phyloP scores from a whole-genome alignment of 1,140 invertebrate species.

The Drosophila simulans region DNA sequence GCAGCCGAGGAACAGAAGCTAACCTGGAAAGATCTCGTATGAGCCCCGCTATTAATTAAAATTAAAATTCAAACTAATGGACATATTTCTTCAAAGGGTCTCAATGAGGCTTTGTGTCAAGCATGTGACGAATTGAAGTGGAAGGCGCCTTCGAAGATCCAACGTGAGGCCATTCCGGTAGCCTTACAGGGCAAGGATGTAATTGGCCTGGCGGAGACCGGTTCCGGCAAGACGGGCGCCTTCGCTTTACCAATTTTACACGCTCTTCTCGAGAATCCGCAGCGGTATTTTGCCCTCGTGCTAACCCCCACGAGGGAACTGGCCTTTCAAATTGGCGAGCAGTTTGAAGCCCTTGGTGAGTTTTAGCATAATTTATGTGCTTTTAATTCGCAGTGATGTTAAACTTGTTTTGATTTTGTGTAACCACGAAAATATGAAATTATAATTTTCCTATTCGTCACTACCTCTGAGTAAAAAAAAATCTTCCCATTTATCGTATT shows the following conservation, averaged over 20 bases:
- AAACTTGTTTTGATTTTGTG: slow-evolving; percentile 73
- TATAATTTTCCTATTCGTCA: slow-evolving; percentile 80
- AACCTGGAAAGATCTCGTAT: slow-evolving; percentile 79
- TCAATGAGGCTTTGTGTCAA: slow-evolving; percentile 96
- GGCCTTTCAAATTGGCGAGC: slow-evolving; percentile 98
- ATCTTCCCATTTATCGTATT: neutral
- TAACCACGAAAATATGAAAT: slow-evolving; percentile 73
- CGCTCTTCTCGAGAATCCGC: slow-evolving; percentile 94
- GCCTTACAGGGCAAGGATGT: slow-evolving; percentile 97
- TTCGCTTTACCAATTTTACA: slow-evolving; percentile 98
- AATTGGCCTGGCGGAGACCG: slow-evolving; percentile 98
- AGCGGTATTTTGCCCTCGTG: slow-evolving; percentile 96
- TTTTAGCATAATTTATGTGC: slow-evolving; percentile 5
- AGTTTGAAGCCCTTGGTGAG: slow-evolving; percentile 96
- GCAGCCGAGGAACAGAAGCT: slow-evolving; percentile 32
- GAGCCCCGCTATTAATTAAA: neutral
- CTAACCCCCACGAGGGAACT: slow-evolving; percentile 98
- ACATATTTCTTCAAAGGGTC: slow-evolving; percentile 87
- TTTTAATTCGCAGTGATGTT: slow-evolving; percentile 68
- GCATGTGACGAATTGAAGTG: slow-evolving; percentile 97
- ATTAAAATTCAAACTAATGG: neutral
- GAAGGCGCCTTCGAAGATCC: slow-evolving; percentile 97
- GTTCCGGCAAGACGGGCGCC: slow-evolving; percentile 98
- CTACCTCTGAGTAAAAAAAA: slow-evolving; percentile 77
- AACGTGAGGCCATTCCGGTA: slow-evolving; percentile 96